Evolutionary conservation across 2,888 invertebrate species (phyloP).

Genomic region (Drosophila leonis): DNA sequence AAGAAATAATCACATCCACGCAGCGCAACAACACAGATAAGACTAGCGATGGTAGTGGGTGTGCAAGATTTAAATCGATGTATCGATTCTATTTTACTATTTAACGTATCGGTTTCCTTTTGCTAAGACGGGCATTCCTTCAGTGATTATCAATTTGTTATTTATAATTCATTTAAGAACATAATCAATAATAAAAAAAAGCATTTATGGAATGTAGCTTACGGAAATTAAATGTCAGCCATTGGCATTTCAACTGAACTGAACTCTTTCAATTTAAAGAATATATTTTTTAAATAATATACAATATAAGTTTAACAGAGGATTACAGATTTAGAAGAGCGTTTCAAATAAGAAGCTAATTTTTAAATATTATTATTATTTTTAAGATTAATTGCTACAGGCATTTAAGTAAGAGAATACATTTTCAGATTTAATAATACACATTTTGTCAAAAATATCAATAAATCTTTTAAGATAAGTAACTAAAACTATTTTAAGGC

Average conservation of each 20-base stretch:
- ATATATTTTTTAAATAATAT: background rate
- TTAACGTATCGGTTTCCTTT: background rate
- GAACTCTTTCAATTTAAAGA: background rate
- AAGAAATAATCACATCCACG: conserved; percentile 43
- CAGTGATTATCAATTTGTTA: background rate
- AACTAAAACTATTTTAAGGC: background rate
- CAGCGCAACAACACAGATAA: conserved; percentile 65
- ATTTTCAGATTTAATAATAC: background rate
- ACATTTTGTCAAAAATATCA: background rate
- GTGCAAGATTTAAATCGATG: conserved; percentile 32
- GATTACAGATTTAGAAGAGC: too few relatives aligned
- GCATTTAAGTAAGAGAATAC: too few relatives aligned
- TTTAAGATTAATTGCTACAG: background rate
- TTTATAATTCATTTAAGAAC: background rate
- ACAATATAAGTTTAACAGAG: too few relatives aligned
- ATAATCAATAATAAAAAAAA: background rate
- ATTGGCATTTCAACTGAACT: background rate
- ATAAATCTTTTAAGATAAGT: too few relatives aligned
- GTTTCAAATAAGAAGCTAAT: background rate
- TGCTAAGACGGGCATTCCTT: conserved; percentile 12
- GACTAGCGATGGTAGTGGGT: conserved; percentile 42
- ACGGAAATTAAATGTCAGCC: background rate
- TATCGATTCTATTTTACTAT: conserved; percentile 1
- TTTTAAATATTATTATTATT: background rate
- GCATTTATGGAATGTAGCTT: background rate